Base-by-base conservation (phyloP, 2,113 vertebrate species). In the Thunnus maccoyii region DNA sequence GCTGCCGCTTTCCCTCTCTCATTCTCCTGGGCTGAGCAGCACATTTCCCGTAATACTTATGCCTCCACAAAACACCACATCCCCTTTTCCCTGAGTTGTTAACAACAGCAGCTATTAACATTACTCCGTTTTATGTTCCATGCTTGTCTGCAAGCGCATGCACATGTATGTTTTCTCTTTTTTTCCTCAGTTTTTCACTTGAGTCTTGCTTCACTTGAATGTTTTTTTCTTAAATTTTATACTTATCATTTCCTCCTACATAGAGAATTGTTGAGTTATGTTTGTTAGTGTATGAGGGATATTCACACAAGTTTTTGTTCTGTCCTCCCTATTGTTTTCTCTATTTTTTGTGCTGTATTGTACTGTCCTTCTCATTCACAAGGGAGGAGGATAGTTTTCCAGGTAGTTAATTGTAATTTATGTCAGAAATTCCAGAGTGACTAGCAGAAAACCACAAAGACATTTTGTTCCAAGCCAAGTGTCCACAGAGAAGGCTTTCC, bases 71-170 rank as follows among this genome's bases (percentile, higher is more conserved):
- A 94, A 93, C 92, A 93, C 92, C 91, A 90, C 90, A 86, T 90
- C 89, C 90, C 87, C 25, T 86, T 91, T 91, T 91, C 89, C 90
- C 92, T 79, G 71, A 93, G 91, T 92, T 94, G 91, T 94, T 94
- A 95, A 94, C 90, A 93, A 93, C 92, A 82, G 92, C 78, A 91
- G 90, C 91, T 92, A 93, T 95, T 93, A 94, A 93, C 88, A 90
- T 94, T 90, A 88, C 88, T 91, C 80, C 85, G 86, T 91, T 92
- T 93, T 89, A 91, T 92, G 92, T 91, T 91, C 75, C 62, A 76
- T 75, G 76, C 83, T 84, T 75, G 82, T 91, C 88, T 88, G 86
- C 77, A 82, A 83, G 72, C 51, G 61, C 47, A 74, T 76, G 62
- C 66, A 46, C 69, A 56, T 76, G 47, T 85, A 78, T 89, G 64